These are phyloP conservation scores for Passer domesticus DNA, from an alignment of 2,113 vertebrate species.

Conservation along the genomic window DNA sequence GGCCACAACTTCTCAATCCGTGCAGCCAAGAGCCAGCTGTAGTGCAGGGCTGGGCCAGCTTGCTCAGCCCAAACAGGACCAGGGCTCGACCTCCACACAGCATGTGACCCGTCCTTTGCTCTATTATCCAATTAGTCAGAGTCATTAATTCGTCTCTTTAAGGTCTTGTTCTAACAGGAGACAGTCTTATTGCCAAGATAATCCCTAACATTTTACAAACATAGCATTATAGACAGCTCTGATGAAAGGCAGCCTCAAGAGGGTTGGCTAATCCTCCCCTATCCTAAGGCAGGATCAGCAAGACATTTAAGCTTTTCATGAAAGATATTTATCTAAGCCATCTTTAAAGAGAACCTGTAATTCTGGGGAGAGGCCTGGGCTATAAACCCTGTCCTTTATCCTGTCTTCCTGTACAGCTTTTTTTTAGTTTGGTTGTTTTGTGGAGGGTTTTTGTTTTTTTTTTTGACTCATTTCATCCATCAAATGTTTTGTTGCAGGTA, in stretches of 20 bases:
- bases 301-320: slow-evolving; percentile 52
- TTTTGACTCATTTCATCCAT: not conserved
- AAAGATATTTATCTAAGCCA: slow-evolving; percentile 38
- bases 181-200: slow-evolving; percentile 37
- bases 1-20: not conserved
- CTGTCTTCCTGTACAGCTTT: not conserved
- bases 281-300: slow-evolving; percentile 40
- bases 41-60: not conserved
- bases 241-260: slow-evolving; percentile 37
- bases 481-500: not conserved
- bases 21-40: not conserved
- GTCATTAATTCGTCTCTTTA: slow-evolving; percentile 40
- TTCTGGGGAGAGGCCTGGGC: not conserved
- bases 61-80: not conserved
- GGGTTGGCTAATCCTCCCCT: slow-evolving; percentile 31
- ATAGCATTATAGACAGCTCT: slow-evolving; percentile 36
- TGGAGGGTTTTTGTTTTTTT: accelerated
- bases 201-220: slow-evolving; percentile 56
- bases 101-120: not conserved
- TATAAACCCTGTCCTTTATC: not conserved
- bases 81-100: not conserved
- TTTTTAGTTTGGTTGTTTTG: not conserved
- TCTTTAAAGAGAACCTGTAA: slow-evolving; percentile 10
- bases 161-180: slow-evolving; percentile 54
- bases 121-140: slow-evolving; percentile 41